Conservation (phyloP, 2,113 vertebrate genomes). For the Columba janthina region DNA sequence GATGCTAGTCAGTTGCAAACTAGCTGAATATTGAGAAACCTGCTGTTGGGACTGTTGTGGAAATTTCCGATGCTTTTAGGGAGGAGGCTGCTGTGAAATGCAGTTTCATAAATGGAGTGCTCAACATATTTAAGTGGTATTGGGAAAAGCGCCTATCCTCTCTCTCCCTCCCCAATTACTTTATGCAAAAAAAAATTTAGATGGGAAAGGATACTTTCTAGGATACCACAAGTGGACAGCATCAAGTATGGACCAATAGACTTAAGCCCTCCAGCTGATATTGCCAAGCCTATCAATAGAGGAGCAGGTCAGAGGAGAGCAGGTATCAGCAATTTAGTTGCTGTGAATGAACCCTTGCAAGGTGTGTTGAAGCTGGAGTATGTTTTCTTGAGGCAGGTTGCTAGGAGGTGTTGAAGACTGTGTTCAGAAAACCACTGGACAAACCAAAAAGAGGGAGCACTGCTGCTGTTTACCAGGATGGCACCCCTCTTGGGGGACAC, state of each 20-base stretch:
- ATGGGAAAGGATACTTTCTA: background rate
- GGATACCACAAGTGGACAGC: background rate
- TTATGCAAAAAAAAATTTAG: background rate
- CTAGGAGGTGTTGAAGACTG: background rate
- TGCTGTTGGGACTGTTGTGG: background rate
- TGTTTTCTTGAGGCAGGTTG: background rate
- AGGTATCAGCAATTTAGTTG: background rate
- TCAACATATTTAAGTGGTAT: background rate
- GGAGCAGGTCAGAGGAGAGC: background rate
- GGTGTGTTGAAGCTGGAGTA: background rate
- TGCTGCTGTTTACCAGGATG: background rate
- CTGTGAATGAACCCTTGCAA: background rate
- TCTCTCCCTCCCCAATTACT: background rate
- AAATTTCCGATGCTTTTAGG: constrained; percentile 20
- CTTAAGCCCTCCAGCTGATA: background rate
- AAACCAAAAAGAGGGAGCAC: background rate
- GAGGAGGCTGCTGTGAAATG: constrained; percentile 4
- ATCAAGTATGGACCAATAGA: background rate
- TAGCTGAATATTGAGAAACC: constrained; percentile 26
- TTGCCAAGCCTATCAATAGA: background rate
- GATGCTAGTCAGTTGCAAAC: background rate
- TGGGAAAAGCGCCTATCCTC: background rate
- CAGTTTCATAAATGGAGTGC: background rate
- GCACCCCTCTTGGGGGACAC: background rate
- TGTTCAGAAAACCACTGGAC: background rate